Evolutionary conservation across 2,113 vertebrate genomes (phyloP).

Genomic region (Heterochromis multidens): DNA sequence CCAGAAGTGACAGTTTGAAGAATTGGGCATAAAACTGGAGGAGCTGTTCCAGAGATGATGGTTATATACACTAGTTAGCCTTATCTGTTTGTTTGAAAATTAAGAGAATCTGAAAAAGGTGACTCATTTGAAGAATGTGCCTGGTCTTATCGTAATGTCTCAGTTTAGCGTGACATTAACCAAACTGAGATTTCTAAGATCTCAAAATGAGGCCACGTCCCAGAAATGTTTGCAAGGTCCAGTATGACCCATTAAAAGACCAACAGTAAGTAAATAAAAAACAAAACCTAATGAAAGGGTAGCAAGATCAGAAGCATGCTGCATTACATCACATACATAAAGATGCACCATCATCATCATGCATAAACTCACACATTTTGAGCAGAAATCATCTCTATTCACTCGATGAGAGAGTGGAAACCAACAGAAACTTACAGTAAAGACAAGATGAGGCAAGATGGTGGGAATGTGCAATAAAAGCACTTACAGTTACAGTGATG

Average conservation of each 20-base stretch:
- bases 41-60: not conserved
- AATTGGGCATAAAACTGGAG: not conserved
- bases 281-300: not conserved
- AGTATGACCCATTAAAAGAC: not conserved
- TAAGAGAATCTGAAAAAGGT: not conserved
- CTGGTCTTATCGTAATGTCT: not conserved
- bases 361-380: not conserved
- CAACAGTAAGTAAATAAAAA: not conserved
- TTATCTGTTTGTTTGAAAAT: not conserved
- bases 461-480: slow-evolving; percentile 36
- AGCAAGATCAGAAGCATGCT: not conserved
- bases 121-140: slow-evolving; percentile 2
- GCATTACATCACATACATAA: not conserved
- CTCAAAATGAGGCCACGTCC: not conserved
- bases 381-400: not conserved
- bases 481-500: slow-evolving; percentile 18
- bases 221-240: not conserved
- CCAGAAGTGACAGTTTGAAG: not conserved
- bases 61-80: not conserved
- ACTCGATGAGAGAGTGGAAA: slow-evolving; percentile 39
- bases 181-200: not conserved
- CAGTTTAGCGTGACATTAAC: not conserved
- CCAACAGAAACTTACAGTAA: not conserved
- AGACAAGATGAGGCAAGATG: slow-evolving; percentile 22
- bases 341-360: not conserved